phyloP scores from a whole-genome alignment of 2,888 invertebrate species.

The Diarsia brunnea region DNA sequence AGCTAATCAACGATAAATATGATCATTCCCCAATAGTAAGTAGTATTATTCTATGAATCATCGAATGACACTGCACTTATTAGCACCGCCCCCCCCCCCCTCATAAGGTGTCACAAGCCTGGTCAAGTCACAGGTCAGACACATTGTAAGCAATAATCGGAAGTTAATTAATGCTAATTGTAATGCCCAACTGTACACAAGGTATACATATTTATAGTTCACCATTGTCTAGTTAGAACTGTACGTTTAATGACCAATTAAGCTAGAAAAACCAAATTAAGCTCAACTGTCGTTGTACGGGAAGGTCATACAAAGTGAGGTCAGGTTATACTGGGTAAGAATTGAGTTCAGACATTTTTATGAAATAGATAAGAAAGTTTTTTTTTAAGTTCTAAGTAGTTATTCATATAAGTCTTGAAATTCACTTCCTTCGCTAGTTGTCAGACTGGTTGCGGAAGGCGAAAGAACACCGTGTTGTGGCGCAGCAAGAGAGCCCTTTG shows the following conservation, averaged over 20 bases:
- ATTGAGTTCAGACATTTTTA: no score
- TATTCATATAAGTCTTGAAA: background rate
- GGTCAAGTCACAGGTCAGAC: slow-evolving; percentile 43
- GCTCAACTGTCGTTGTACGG: no score
- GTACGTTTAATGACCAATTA: no score
- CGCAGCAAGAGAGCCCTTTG: background rate
- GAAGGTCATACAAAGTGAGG: no score
- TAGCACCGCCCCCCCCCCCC: background rate
- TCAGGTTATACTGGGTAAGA: no score
- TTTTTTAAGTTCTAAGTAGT: no score
- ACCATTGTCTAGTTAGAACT: no score
- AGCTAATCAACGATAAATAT: background rate
- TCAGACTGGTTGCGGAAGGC: background rate
- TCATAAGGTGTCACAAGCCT: background rate
- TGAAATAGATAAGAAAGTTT: no score
- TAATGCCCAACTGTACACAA: slow-evolving; percentile 21
- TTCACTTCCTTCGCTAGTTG: background rate
- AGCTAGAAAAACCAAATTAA: no score
- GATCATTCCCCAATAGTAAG: background rate
- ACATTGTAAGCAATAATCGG: slow-evolving; percentile 47
- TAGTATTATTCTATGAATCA: slow-evolving; percentile 37
- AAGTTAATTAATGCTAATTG: slow-evolving; percentile 61
- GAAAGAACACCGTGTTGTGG: background rate
- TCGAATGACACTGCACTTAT: slow-evolving; percentile 46
- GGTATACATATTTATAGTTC: slow-evolving; percentile 45